Evolutionary conservation across 2,113 vertebrate genomes (phyloP), one percentile per base, ranked within the genome.

Genomic region (Piaya cayana): DNA sequence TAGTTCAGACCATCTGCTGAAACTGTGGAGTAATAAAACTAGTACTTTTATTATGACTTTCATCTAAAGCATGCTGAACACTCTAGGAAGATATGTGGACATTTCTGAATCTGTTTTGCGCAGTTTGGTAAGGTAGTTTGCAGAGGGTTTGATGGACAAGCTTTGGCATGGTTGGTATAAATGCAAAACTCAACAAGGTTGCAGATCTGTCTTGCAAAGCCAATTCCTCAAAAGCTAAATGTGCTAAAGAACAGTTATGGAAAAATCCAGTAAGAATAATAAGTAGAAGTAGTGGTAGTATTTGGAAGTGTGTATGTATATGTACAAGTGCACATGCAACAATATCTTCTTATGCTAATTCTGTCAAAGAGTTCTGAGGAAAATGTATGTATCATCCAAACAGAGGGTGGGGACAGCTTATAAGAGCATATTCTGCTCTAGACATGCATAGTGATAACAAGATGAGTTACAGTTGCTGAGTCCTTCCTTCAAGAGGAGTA

Each of bases 1-100:
- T 93, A 94, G 82, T 93, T 94, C 88, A 88, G 56, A 83, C 71
- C 82, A 96, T 95, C 94, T 95, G 92, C 80, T 96, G 80, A 94
- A 96, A 93, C 59, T 88, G 71, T 93, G 56, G 45, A 95, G 93
- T 94, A 94, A 93, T 90, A 94, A 88, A 93, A 92, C 82, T 63
- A 84, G 55, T 94, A 70, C 86, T 95, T 97, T 92, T 93, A 84
- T 86, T 92, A 75, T 92, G 86, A 90, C 85, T 68, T 95, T 86
- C 82, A 81, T 83, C 55, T 86, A 82, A 82, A 90, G 39, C 39
- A 80, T 1, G 2, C 77, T 83, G 70, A 93, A 90, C 75, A 88
- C 34, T 69, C 27, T 77, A 45, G 34, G 47, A 86, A 83, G 64
- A 15, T 47, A 37, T 50, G 34, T 90, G 59, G 55, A 74, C 23